These are phyloP conservation scores for Sarcophaga bullata DNA, from an alignment of 1,140 invertebrate species.

Conservation along the genomic window DNA sequence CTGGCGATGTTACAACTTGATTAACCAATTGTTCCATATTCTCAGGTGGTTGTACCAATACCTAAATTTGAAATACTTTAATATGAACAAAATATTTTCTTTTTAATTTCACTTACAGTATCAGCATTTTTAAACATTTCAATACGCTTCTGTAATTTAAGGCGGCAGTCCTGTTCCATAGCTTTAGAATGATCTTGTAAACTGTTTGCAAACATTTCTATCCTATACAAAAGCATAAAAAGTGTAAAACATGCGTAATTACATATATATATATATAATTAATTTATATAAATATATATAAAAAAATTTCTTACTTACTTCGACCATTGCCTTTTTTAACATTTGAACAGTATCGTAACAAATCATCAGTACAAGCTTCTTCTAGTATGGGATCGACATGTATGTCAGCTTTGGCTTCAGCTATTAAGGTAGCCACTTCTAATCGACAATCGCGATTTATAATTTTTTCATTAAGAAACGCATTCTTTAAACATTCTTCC, in stretches of 20 bases:
- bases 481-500: conserved; percentile 91
- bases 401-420: conserved; percentile 83
- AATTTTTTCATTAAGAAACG: conserved; percentile 77
- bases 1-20: conserved; percentile 76
- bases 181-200: conserved; percentile 74
- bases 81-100: not conserved
- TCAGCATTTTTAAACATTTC: conserved; percentile 91
- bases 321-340: conserved; percentile 86
- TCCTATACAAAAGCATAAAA: conserved; percentile 73
- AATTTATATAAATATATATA: not conserved
- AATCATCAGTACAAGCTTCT: conserved; percentile 79
- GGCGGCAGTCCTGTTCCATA: conserved; percentile 79
- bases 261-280: conserved; percentile 15
- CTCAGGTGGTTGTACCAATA: conserved; percentile 70
- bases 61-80: conserved; percentile 53
- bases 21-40: conserved; percentile 77
- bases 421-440: conserved; percentile 85
- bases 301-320: conserved; percentile 70
- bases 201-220: conserved; percentile 83
- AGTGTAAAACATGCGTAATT: conserved; percentile 22
- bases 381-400: conserved; percentile 84
- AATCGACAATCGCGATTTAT: conserved; percentile 77
- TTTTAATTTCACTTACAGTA: conserved; percentile 66
- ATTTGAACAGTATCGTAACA: conserved; percentile 86
- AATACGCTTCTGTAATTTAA: conserved; percentile 80